These are phyloP conservation scores for Merops nubicus DNA, from an alignment of 2,113 vertebrate genomes.

Conservation along the genomic window DNA sequence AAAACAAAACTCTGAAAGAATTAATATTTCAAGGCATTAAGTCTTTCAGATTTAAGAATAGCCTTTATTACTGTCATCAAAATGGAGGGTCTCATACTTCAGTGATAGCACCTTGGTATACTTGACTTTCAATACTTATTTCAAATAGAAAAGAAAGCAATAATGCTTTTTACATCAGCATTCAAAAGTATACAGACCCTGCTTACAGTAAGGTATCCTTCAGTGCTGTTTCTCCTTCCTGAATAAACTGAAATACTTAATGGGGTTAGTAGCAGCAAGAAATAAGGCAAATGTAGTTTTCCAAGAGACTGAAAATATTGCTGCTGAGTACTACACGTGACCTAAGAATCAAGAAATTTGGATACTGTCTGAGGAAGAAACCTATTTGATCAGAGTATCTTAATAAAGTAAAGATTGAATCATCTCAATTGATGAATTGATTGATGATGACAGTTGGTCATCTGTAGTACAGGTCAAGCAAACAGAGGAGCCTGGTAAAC, in stretches of 20 bases:
- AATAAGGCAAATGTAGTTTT: neutral
- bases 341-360: neutral
- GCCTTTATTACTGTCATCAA: neutral
- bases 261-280: neutral
- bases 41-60: neutral
- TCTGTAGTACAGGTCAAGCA: neutral
- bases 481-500: neutral
- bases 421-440: neutral
- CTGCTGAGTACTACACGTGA: neutral
- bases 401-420: neutral
- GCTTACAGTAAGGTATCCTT: neutral
- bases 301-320: neutral
- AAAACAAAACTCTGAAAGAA: conserved; percentile 39
- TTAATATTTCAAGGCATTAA: conserved; percentile 11
- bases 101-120: neutral
- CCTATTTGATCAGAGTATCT: neutral
- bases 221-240: neutral
- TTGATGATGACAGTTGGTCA: neutral
- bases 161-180: neutral
- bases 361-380: neutral
- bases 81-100: neutral
- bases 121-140: neutral
- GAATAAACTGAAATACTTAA: neutral
- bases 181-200: neutral
- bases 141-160: neutral